These are phyloP conservation scores for Neomorphus geoffroyi DNA, from an alignment of 2,797 vertebrate species.

Conservation along the genomic window DNA sequence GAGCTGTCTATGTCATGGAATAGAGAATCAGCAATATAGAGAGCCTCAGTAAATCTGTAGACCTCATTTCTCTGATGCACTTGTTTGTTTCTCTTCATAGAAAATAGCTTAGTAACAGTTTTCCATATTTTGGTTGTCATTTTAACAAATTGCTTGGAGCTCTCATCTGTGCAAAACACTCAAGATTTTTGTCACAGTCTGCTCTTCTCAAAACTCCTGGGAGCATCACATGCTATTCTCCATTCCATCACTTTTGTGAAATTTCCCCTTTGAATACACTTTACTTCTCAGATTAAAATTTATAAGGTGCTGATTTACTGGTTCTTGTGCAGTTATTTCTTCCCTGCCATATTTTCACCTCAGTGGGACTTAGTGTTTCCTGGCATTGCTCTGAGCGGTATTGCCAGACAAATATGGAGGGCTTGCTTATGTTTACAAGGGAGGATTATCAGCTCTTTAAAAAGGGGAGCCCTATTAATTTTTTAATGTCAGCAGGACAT, in stretches of 20 bases:
- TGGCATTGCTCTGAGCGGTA: neutral
- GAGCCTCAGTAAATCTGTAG: neutral
- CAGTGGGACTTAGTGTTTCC: neutral
- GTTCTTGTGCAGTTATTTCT: neutral
- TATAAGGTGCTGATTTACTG: neutral
- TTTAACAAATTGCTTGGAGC: constrained; percentile 10
- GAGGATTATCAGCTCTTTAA: neutral
- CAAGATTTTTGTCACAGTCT: neutral
- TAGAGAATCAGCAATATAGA: neutral
- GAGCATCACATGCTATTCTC: neutral
- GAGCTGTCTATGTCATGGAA: neutral
- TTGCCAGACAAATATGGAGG: neutral
- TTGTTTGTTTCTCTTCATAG: neutral
- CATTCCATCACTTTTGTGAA: neutral
- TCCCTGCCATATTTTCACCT: neutral
- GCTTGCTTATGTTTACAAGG: neutral
- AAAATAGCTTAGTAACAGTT: constrained; percentile 8
- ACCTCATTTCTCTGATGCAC: neutral
- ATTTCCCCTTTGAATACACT: neutral
- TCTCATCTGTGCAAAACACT: neutral
- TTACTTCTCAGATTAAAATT: neutral
- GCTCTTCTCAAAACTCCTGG: neutral
- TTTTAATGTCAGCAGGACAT: neutral
- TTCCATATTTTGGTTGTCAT: neutral
- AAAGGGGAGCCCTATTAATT: neutral